Percentiles rank a stretch among this genome's conserved stretches.
These are phyloP conservation scores for Deroptyus accipitrinus DNA, from an alignment of 2,113 vertebrate genomes.

Conservation along the genomic window DNA sequence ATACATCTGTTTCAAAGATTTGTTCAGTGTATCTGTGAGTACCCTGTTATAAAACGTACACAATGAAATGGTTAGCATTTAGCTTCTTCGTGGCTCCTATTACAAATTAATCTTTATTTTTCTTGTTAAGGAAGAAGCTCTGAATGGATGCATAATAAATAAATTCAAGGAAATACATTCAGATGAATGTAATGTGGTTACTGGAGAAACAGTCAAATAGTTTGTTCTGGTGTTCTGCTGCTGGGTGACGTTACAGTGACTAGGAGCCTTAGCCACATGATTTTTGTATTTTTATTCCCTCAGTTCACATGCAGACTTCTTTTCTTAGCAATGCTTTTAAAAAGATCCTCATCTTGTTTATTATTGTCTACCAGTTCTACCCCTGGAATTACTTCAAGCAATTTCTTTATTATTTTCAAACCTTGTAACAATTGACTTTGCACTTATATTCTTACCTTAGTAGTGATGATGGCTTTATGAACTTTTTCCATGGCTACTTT, in stretches of 20 bases:
- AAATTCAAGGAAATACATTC: background rate
- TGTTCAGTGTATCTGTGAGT: background rate
- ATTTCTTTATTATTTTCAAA: conserved; percentile 38
- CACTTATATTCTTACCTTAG: background rate
- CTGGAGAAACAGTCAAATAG: background rate
- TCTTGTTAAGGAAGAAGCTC: background rate
- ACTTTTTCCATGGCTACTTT: background rate
- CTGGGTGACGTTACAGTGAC: background rate
- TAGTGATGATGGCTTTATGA: background rate
- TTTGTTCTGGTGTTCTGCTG: background rate
- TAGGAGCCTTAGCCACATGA: background rate
- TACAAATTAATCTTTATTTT: background rate
- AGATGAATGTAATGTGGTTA: background rate
- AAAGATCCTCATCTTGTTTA: background rate
- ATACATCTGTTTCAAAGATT: background rate
- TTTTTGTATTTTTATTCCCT: background rate
- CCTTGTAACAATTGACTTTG: background rate
- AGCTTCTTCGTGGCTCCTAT: background rate
- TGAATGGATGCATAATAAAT: background rate
- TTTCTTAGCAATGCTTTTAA: background rate
- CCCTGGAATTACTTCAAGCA: background rate
- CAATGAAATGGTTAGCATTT: background rate
- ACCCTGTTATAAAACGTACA: background rate
- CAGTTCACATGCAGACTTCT: background rate
- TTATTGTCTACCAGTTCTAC: background rate